A percentile compares a stretch with the other conserved stretches of the same genome.
phyloP scores from a whole-genome alignment of 2,888 invertebrate genomes.

The Drosophila suboccidentalis region DNA sequence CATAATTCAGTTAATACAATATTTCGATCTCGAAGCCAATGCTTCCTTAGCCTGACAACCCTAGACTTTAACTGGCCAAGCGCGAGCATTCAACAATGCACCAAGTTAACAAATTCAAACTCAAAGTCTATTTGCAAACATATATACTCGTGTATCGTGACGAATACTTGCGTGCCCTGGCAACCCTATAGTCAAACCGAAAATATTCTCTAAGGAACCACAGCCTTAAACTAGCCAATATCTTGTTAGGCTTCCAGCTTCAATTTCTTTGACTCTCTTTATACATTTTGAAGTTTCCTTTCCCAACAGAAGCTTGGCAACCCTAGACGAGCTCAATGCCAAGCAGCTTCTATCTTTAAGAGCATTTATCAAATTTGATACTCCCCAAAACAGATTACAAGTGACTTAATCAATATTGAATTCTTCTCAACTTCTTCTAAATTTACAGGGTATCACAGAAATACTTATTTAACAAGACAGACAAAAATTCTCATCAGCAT shows the following conservation, averaged over 20 bases:
- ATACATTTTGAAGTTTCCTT: too few species aligned
- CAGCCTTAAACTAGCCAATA: neutral
- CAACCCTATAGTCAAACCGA: neutral
- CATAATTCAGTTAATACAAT: too few species aligned
- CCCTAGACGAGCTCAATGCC: neutral
- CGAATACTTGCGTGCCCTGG: neutral
- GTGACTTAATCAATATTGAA: neutral
- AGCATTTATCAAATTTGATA: neutral
- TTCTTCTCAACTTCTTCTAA: too few species aligned
- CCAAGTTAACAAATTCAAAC: too few species aligned
- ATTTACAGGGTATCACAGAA: slow-evolving; percentile 2
- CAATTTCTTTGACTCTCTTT: neutral
- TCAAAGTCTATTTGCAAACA: too few species aligned
- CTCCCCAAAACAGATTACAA: neutral
- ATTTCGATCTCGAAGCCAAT: neutral
- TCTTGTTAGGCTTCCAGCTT: neutral
- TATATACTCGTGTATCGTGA: too few species aligned
- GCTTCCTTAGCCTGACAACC: neutral
- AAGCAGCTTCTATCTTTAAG: neutral
- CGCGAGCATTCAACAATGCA: neutral
- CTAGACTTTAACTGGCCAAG: neutral
- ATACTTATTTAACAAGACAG: neutral
- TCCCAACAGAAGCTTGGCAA: neutral
- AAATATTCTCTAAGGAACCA: too few species aligned
- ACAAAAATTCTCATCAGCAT: neutral